Percentiles rank a stretch among this genome's conserved stretches.
Evolutionary conservation across 2,797 vertebrate genomes (phyloP).

Genomic region (Galago senegalensis): DNA sequence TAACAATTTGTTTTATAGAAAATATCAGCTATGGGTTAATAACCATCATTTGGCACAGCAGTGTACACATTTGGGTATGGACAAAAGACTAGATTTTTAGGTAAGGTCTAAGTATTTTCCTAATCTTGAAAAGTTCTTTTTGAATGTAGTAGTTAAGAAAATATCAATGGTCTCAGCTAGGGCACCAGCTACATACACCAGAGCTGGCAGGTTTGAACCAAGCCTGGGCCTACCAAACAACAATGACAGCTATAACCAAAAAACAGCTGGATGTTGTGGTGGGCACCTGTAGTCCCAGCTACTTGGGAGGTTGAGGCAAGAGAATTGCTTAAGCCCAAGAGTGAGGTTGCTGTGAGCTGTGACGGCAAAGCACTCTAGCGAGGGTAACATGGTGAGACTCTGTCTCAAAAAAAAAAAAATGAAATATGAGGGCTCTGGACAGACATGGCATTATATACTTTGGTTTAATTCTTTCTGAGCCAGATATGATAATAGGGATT

Average conservation of each 20-base stretch:
- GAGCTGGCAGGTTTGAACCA: too few relatives aligned
- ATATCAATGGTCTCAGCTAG: too few relatives aligned
- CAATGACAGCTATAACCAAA: too few relatives aligned
- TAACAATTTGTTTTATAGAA: constrained; percentile 57
- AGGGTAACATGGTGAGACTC: too few relatives aligned
- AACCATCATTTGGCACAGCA: not conserved
- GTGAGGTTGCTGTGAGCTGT: too few relatives aligned
- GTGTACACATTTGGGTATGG: not conserved
- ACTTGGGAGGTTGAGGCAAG: too few relatives aligned
- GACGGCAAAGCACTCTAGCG: too few relatives aligned
- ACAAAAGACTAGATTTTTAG: constrained; percentile 29
- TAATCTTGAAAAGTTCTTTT: constrained; percentile 38
- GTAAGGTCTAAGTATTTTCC: constrained; percentile 6
- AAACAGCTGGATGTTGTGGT: too few relatives aligned
- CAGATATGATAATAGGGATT: not conserved
- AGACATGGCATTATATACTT: not conserved
- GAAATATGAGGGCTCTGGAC: not conserved
- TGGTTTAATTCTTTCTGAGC: not conserved
- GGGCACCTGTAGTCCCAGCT: too few relatives aligned
- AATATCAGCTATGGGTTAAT: constrained; percentile 40
- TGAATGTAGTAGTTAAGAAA: constrained; percentile 44
- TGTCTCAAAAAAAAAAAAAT: not conserved
- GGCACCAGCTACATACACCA: too few relatives aligned
- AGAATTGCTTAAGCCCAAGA: too few relatives aligned
- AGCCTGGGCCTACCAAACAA: too few relatives aligned